These are phyloP conservation scores for Tauraco erythrolophus DNA, from an alignment of 2,113 vertebrate genomes.

Conservation along the genomic window DNA sequence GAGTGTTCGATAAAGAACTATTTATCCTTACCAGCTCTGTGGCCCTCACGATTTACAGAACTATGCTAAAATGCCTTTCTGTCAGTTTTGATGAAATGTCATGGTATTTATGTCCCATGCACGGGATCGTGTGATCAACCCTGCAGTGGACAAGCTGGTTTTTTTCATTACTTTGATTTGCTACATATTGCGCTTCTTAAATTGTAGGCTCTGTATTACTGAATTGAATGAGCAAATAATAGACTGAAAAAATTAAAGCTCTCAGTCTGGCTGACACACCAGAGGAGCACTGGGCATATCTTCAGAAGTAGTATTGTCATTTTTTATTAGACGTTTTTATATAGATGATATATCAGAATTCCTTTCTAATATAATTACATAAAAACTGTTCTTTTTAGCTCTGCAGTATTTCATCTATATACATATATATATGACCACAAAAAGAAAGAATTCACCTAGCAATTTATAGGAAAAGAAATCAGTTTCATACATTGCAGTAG, in stretches of 20 bases:
- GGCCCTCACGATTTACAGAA: not conserved
- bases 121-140: not conserved
- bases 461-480: slow-evolving; percentile 25
- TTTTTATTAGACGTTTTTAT: slow-evolving; percentile 48
- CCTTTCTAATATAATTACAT: slow-evolving; percentile 22
- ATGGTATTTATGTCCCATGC: not conserved
- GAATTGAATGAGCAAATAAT: slow-evolving; percentile 44
- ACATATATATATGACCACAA: not conserved
- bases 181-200: slow-evolving; percentile 24
- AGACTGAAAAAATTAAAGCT: slow-evolving; percentile 63
- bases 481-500: not conserved
- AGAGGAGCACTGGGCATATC: slow-evolving; percentile 45
- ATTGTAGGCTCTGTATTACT: not conserved
- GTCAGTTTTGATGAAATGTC: not conserved
- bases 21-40: not conserved
- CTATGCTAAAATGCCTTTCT: not conserved
- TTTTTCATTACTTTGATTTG: slow-evolving; percentile 62
- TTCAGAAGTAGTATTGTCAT: slow-evolving; percentile 10
- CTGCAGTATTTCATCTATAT: not conserved
- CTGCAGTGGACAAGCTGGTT: not conserved
- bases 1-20: not conserved
- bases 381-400: not conserved
- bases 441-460: slow-evolving; percentile 2
- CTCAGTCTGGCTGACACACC: slow-evolving; percentile 57
- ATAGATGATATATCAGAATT: slow-evolving; percentile 35